Evolutionary conservation across 2,888 invertebrate genomes (phyloP).

Genomic region (Coecobrya sp.): DNA sequence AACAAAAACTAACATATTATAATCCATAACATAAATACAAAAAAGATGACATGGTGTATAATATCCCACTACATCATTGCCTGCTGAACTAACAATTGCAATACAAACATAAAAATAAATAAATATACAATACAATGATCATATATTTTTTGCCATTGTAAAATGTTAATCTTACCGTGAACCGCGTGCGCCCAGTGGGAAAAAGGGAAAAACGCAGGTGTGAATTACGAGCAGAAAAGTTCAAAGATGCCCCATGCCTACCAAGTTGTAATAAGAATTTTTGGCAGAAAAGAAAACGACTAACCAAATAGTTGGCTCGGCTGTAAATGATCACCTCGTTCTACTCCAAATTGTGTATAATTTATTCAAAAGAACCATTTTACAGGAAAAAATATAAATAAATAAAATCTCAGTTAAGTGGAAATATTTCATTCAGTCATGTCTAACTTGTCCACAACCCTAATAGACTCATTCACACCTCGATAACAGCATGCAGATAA

Average conservation of each 20-base stretch:
- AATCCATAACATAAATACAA: slow-evolving; percentile 41
- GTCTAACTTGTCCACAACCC: slow-evolving; percentile 73
- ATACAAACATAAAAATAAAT: not conserved
- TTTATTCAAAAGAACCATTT: not conserved
- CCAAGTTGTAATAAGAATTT: not conserved
- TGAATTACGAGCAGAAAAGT: slow-evolving; percentile 43
- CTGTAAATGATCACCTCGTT: not conserved
- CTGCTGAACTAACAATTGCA: slow-evolving; percentile 17
- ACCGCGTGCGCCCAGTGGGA: not conserved
- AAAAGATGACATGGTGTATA: slow-evolving; percentile 34
- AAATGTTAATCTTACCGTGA: not conserved
- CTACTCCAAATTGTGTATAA: slow-evolving; percentile 22
- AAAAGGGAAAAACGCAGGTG: slow-evolving; percentile 46
- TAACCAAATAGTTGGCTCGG: not conserved
- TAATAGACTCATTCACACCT: slow-evolving; percentile 86
- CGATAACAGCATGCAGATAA: slow-evolving; percentile 66
- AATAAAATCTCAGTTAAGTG: not conserved
- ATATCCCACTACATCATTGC: not conserved
- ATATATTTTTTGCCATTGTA: not conserved
- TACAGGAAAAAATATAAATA: not conserved
- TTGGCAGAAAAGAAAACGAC: slow-evolving; percentile 15
- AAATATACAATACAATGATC: not conserved
- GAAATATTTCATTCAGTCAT: slow-evolving; percentile 21
- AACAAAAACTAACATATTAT: slow-evolving; percentile 20
- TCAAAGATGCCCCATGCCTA: slow-evolving; percentile 34